phyloP scores from a whole-genome alignment of 2,113 vertebrate genomes.

The Scalopus aquaticus region DNA sequence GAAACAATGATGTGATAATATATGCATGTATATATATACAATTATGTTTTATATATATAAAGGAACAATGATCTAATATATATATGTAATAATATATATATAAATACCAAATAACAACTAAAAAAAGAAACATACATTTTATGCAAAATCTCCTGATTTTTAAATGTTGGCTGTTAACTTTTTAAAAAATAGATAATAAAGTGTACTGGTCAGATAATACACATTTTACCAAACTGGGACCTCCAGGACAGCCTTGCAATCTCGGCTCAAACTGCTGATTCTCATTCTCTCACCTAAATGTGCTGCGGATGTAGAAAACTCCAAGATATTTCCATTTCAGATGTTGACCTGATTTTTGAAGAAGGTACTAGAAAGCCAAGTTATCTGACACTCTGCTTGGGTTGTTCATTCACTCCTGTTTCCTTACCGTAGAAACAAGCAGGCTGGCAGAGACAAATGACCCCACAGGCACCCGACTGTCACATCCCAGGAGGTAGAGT shows the following conservation, averaged over 20 bases:
- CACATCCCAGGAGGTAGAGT: not conserved
- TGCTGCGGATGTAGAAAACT: not conserved
- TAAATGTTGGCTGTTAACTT: not conserved
- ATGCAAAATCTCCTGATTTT: not conserved
- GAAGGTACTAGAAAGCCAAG: not conserved
- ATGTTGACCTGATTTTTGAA: not conserved
- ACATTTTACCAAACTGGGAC: not conserved
- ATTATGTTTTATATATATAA: too few relatives aligned
- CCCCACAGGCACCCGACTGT: accelerated
- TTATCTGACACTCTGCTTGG: not conserved
- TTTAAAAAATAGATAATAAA: not conserved
- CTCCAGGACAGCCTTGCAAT: not conserved
- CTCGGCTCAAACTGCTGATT: not conserved
- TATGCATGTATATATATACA: too few relatives aligned
- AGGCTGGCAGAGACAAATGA: not conserved
- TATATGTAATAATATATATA: too few relatives aligned
- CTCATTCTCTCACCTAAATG: not conserved
- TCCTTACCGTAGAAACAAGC: not conserved
- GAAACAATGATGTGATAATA: too few relatives aligned
- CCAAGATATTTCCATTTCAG: not conserved
- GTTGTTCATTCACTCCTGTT: not conserved
- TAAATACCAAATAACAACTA: too few relatives aligned
- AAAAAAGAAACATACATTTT: not conserved
- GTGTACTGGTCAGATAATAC: not conserved
- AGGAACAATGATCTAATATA: too few relatives aligned